Evolutionary conservation across 2,888 invertebrate genomes (phyloP).

Genomic region (Trichacis sp.): DNA sequence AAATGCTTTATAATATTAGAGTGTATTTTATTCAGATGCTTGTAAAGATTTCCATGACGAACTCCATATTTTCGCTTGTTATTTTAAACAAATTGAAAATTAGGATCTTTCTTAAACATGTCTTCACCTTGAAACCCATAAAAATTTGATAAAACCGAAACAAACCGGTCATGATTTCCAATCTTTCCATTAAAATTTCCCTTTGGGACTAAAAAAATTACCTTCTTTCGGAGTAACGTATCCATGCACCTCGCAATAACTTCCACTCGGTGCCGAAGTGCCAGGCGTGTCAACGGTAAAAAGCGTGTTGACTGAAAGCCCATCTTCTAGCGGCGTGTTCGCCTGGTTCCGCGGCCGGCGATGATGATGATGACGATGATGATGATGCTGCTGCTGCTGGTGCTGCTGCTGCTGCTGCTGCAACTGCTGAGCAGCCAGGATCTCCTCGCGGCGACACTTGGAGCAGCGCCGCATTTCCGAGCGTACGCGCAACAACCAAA

Average conservation of each 20-base stretch:
- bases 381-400: slow-evolving; percentile 45
- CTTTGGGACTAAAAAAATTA: too few relatives aligned
- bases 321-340: slow-evolving; percentile 55
- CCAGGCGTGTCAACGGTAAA: slow-evolving; percentile 71
- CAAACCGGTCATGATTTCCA: too few relatives aligned
- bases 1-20: too few relatives aligned
- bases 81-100: too few relatives aligned
- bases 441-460: slow-evolving; percentile 75
- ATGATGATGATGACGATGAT: slow-evolving; percentile 47
- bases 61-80: too few relatives aligned
- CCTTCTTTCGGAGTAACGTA: slow-evolving; percentile 73
- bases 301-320: slow-evolving; percentile 67
- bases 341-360: slow-evolving; percentile 55
- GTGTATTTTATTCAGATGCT: too few relatives aligned
- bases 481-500: slow-evolving; percentile 85
- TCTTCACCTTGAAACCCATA: too few relatives aligned
- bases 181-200: too few relatives aligned
- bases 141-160: too few relatives aligned
- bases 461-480: slow-evolving; percentile 83
- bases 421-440: slow-evolving; percentile 59
- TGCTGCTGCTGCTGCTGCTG: slow-evolving; percentile 57
- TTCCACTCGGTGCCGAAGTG: slow-evolving; percentile 67
- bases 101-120: too few relatives aligned
- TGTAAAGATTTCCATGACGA: too few relatives aligned
- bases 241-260: slow-evolving; percentile 74